Evolutionary conservation across 2,888 invertebrate species (phyloP).

Genomic region (Tenthredo notha): DNA sequence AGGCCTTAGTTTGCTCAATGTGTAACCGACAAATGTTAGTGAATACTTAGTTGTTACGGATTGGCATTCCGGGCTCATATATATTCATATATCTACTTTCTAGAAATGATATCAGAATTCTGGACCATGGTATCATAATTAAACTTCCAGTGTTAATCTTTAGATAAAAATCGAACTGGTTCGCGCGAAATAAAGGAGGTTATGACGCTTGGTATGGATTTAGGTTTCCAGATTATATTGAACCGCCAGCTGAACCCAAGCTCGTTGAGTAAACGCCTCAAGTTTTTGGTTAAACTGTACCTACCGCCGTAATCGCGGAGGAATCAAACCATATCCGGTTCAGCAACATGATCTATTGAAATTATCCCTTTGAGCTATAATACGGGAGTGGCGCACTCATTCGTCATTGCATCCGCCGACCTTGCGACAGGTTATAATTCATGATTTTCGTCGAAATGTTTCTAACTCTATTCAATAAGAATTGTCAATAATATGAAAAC

Average conservation of each 20-base stretch:
- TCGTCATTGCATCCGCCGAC: slow-evolving; percentile 27
- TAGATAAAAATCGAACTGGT: too few species aligned
- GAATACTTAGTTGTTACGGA: background rate
- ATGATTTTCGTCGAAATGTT: background rate
- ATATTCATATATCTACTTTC: background rate
- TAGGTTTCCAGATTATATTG: too few species aligned
- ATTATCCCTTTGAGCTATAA: slow-evolving; percentile 19
- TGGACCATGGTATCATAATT: background rate
- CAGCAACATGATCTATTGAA: slow-evolving; percentile 28
- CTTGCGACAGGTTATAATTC: slow-evolving; percentile 14
- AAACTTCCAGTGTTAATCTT: background rate
- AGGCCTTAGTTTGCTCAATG: too few species aligned
- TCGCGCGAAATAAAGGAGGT: too few species aligned
- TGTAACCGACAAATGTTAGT: background rate
- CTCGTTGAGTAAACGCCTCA: background rate
- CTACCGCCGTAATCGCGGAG: slow-evolving; percentile 12
- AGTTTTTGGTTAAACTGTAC: slow-evolving; percentile 14
- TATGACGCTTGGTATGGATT: too few species aligned
- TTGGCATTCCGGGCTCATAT: background rate
- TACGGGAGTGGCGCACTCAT: slow-evolving; percentile 38
- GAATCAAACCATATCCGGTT: slow-evolving; percentile 35
- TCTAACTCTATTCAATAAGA: background rate
- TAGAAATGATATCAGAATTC: background rate
- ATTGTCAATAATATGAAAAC: background rate
- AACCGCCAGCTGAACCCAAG: too few species aligned